Percentiles rank a stretch among this genome's conserved stretches.
phyloP scores from a whole-genome alignment of 1,140 invertebrate genomes.

The Cherax destructor region DNA sequence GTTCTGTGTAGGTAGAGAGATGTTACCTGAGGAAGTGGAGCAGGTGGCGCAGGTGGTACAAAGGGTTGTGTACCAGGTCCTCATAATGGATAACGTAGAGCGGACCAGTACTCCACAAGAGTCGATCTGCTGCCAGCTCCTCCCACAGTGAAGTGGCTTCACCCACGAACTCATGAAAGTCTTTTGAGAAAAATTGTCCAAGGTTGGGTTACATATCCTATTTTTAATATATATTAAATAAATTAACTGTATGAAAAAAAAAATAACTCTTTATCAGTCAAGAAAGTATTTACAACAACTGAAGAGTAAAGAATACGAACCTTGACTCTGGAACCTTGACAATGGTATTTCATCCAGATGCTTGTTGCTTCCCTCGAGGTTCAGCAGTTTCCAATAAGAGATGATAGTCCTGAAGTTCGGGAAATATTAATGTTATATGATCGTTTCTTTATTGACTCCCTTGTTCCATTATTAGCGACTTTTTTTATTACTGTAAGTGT shows the following conservation, averaged over 20 bases:
- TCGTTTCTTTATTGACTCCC: background rate
- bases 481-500: background rate
- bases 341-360: conserved; percentile 5
- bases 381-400: background rate
- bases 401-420: background rate
- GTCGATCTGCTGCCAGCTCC: conserved; percentile 37
- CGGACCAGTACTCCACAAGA: conserved; percentile 30
- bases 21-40: conserved; percentile 28
- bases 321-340: background rate
- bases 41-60: conserved; percentile 4
- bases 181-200: background rate
- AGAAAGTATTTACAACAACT: background rate
- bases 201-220: too few species aligned
- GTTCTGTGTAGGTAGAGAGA: too few species aligned
- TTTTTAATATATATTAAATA: too few species aligned
- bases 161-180: conserved; percentile 29
- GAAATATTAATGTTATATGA: background rate
- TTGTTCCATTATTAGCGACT: background rate
- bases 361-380: background rate
- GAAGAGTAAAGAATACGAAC: background rate
- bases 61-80: background rate
- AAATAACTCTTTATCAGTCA: too few species aligned
- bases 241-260: too few species aligned
- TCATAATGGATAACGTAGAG: conserved; percentile 42
- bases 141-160: conserved; percentile 36